Evolutionary conservation across 2,113 vertebrate species (phyloP).

Genomic region (Channa argus): DNA sequence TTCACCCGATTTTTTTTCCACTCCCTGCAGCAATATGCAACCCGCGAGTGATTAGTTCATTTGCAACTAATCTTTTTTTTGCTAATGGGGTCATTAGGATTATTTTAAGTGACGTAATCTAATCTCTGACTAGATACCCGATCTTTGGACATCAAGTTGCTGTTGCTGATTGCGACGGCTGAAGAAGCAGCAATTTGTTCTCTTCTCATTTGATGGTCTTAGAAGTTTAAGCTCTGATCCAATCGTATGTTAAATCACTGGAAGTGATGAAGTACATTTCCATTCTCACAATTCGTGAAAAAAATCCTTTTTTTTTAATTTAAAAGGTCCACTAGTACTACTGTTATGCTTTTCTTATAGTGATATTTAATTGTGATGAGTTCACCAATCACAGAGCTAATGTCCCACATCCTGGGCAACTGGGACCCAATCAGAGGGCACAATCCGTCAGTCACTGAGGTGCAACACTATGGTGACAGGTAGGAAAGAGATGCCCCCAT

Average conservation of each 20-base stretch:
- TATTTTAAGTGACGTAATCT: conserved; percentile 74
- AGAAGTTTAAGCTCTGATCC: conserved; percentile 18
- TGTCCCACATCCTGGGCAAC: conserved; percentile 60
- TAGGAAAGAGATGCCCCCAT: conserved; percentile 49
- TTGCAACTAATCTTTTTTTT: conserved; percentile 66
- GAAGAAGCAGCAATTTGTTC: conserved; percentile 52
- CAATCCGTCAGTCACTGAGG: conserved; percentile 72
- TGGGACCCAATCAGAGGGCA: conserved; percentile 62
- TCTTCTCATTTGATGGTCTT: conserved; percentile 40
- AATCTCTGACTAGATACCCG: conserved; percentile 41
- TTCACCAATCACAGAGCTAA: conserved; percentile 70
- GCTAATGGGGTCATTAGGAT: conserved; percentile 70
- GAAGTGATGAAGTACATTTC: conserved; percentile 1
- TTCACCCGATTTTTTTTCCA: conserved; percentile 58
- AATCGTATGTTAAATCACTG: conserved; percentile 22
- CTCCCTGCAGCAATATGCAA: conserved; percentile 61
- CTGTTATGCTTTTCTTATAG: background rate
- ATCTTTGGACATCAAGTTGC: conserved; percentile 52
- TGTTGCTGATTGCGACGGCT: conserved; percentile 44
- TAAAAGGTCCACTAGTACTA: conserved; percentile 4
- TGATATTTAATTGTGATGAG: conserved; percentile 11
- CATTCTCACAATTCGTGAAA: background rate
- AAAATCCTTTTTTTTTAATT: conserved; percentile 2
- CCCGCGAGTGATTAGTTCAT: conserved; percentile 75
- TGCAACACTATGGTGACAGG: conserved; percentile 64